phyloP scores from a whole-genome alignment of 2,888 invertebrate genomes.

The Aethes cnicana region DNA sequence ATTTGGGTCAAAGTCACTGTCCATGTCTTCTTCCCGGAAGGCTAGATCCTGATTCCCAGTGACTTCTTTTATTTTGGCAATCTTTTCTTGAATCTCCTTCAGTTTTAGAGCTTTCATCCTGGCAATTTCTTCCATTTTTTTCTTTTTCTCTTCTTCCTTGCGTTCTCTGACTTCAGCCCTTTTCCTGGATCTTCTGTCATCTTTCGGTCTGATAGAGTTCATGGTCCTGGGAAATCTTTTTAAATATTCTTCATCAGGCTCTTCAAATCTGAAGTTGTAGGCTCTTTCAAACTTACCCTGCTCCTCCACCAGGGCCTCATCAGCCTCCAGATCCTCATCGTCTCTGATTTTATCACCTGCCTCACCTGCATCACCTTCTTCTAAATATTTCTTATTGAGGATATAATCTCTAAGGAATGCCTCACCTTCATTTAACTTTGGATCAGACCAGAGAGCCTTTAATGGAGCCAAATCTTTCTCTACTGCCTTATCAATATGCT shows the following conservation, averaged over 20 bases:
- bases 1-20: conserved; percentile 95
- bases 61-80: conserved; percentile 92
- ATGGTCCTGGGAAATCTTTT: conserved; percentile 96
- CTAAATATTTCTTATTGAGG: conserved; percentile 87
- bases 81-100: conserved; percentile 94
- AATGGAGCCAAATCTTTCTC: conserved; percentile 87
- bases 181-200: conserved; percentile 90
- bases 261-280: conserved; percentile 97
- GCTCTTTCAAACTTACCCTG: conserved; percentile 96
- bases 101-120: conserved; percentile 92
- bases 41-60: conserved; percentile 90
- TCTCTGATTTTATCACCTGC: conserved; percentile 58
- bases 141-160: conserved; percentile 89
- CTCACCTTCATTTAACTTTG: conserved; percentile 91
- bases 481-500: conserved; percentile 82
- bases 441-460: conserved; percentile 92
- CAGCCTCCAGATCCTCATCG: conserved; percentile 82
- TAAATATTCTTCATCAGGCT: conserved; percentile 95
- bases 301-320: conserved; percentile 89
- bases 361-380: conserved; percentile 82
- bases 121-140: conserved; percentile 93
- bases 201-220: conserved; percentile 90
- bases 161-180: conserved; percentile 88
- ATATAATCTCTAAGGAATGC: conserved; percentile 96
- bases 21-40: conserved; percentile 90